Percentiles rank a stretch among this genome's conserved stretches.
These are phyloP conservation scores for Diaphora mendica DNA, from an alignment of 2,888 invertebrate genomes.

Conservation along the genomic window DNA sequence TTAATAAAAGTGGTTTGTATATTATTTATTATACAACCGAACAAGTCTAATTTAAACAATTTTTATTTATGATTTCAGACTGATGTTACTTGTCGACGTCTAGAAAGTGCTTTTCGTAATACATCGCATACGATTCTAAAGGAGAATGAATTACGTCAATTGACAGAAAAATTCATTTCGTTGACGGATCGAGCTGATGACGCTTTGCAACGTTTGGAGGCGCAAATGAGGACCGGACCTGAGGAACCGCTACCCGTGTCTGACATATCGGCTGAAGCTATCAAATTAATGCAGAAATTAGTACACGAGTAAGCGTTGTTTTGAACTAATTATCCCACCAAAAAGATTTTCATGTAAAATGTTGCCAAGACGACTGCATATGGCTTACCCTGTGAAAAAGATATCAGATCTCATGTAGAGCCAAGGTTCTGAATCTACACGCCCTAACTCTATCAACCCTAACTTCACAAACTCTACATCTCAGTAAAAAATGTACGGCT, in stretches of 20 bases:
- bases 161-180: constrained; percentile 81
- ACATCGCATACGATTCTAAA: constrained; percentile 71
- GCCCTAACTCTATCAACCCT: no score
- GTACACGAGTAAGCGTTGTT: constrained; percentile 16
- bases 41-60: background rate
- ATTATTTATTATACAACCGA: background rate
- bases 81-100: constrained; percentile 73
- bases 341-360: no score
- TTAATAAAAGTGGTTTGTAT: background rate
- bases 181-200: constrained; percentile 80
- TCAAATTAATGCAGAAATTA: constrained; percentile 70
- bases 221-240: constrained; percentile 64
- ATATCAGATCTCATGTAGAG: no score
- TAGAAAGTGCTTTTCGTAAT: constrained; percentile 76
- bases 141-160: constrained; percentile 75
- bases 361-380: no score
- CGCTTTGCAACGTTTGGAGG: constrained; percentile 76
- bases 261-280: constrained; percentile 74
- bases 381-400: no score
- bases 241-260: constrained; percentile 63
- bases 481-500: no score
- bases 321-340: background rate
- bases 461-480: no score
- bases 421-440: no score
- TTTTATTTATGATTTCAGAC: constrained; percentile 53